A percentile compares a stretch with the other conserved stretches of the same genome.
Evolutionary conservation across 2,797 vertebrate genomes (phyloP).

Genomic region (Ctenosaura bakeri): DNA sequence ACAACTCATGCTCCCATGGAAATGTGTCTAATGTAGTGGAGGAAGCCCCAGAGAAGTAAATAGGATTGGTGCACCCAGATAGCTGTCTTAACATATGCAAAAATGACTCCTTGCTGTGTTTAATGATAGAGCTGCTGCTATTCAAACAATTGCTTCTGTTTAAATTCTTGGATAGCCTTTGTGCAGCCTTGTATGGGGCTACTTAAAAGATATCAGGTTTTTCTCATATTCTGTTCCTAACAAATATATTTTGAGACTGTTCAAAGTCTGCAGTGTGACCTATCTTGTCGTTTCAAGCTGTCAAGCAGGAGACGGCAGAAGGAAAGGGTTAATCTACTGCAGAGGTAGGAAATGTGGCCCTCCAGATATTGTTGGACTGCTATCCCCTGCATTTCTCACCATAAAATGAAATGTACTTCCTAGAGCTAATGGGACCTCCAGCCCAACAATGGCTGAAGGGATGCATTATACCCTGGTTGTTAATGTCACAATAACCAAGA

Average conservation of each 20-base stretch:
- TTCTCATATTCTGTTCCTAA: not conserved
- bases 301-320: not conserved
- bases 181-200: not conserved
- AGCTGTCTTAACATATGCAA: slow-evolving; percentile 29
- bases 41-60: slow-evolving; percentile 66
- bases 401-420: not conserved
- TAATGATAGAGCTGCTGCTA: slow-evolving; percentile 24
- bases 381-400: not conserved
- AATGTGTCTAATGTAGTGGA: slow-evolving; percentile 59
- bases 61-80: not conserved
- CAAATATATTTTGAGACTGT: not conserved
- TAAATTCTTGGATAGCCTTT: not conserved
- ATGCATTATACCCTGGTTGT: not conserved
- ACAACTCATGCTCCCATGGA: slow-evolving; percentile 69
- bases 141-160: slow-evolving; percentile 5
- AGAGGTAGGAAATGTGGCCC: not conserved
- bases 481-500: not conserved
- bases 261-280: not conserved
- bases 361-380: not conserved
- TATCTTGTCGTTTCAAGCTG: not conserved
- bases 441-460: not conserved
- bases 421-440: no score
- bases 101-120: slow-evolving; percentile 51
- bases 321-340: not conserved
- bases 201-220: not conserved